These are phyloP conservation scores for Proales similis DNA, from an alignment of 1,140 invertebrate genomes.

Conservation along the genomic window DNA sequence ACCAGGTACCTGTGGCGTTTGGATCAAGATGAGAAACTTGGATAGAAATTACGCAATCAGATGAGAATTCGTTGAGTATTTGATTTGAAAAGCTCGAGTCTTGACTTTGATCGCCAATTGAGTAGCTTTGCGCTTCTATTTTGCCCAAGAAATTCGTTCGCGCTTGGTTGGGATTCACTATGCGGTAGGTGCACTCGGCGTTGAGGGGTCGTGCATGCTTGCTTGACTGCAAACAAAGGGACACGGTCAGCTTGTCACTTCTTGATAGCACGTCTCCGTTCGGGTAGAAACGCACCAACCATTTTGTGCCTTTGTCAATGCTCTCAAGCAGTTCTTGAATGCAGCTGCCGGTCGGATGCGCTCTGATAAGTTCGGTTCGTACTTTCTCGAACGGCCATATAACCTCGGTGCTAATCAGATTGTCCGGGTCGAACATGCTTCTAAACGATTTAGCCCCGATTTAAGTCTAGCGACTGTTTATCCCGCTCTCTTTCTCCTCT, in stretches of 20 bases:
- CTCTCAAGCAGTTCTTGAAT: constrained; percentile 17
- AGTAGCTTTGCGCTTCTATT: not conserved
- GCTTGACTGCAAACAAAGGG: not conserved
- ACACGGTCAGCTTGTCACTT: constrained; percentile 8
- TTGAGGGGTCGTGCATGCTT: not conserved
- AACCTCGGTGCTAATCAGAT: constrained; percentile 16
- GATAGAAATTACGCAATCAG: not conserved
- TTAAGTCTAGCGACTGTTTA: too few relatives aligned
- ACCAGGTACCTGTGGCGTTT: too few relatives aligned
- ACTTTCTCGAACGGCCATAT: constrained; percentile 33
- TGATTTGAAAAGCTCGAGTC: constrained; percentile 11
- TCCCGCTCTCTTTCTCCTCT: too few relatives aligned
- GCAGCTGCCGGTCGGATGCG: constrained; percentile 16
- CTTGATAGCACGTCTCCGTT: constrained; percentile 20
- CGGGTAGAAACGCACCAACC: constrained; percentile 27
- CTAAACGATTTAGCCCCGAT: too few relatives aligned
- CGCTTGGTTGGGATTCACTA: constrained; percentile 18
- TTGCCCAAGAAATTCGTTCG: constrained; percentile 28
- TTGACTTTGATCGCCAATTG: constrained; percentile 1
- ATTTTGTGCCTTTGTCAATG: not conserved
- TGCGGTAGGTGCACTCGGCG: constrained; percentile 25
- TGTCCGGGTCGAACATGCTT: constrained; percentile 25
- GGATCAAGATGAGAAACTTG: not conserved
- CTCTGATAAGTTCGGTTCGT: constrained; percentile 5
- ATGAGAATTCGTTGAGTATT: constrained; percentile 8